phyloP scores from a whole-genome alignment of 1,140 invertebrate species.

The Macrotrachela quadricornifera region DNA sequence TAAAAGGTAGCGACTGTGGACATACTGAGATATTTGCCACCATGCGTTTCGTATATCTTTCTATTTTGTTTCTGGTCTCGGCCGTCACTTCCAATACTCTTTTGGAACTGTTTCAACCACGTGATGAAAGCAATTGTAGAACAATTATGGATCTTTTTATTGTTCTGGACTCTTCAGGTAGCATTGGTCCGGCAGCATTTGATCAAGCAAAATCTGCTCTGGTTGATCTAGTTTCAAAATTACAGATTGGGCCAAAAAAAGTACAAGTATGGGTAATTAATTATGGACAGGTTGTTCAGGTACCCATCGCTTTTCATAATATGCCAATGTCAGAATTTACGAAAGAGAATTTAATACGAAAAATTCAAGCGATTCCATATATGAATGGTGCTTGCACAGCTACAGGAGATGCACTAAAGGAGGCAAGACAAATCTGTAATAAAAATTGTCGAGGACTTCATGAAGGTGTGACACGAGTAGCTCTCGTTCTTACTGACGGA shows the following conservation, averaged over 20 bases:
- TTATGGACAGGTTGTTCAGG: neutral
- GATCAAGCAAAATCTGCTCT: neutral
- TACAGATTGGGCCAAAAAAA: neutral
- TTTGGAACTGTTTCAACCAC: too few species aligned
- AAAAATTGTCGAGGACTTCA: neutral
- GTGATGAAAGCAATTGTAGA: too few species aligned
- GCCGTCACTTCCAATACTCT: too few species aligned
- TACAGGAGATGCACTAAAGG: neutral
- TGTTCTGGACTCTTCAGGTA: neutral
- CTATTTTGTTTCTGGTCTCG: too few species aligned
- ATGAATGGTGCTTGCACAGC: neutral
- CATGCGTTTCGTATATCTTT: too few species aligned
- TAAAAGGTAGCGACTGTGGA: too few species aligned
- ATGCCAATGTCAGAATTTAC: neutral
- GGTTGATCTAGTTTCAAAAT: neutral
- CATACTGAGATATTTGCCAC: too few species aligned
- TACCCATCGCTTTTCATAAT: too few species aligned
- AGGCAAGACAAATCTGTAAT: too few species aligned
- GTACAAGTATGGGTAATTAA: neutral
- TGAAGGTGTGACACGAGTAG: neutral
- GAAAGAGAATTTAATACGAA: neutral
- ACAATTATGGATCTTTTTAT: neutral
- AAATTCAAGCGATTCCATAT: neutral
- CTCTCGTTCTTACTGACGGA: neutral
- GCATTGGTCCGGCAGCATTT: neutral